Percentiles rank a stretch among this genome's conserved stretches.
These are phyloP conservation scores for Clangula hyemalis DNA, from an alignment of 2,797 vertebrate genomes.

Conservation along the genomic window DNA sequence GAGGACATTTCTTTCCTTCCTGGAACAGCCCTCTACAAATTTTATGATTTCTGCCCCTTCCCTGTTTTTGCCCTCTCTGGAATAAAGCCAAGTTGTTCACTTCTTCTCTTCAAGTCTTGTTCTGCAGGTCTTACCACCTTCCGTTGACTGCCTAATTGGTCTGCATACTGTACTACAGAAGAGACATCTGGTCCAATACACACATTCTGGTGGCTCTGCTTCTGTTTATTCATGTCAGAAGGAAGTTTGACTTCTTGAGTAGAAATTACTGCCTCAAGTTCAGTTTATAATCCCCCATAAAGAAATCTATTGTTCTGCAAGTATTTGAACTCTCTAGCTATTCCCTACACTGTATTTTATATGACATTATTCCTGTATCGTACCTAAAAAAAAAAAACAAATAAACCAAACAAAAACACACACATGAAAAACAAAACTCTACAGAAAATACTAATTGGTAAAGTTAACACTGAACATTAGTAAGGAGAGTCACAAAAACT, in stretches of 20 bases:
- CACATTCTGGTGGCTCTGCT: background rate
- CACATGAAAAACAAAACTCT: background rate
- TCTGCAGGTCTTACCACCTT: background rate
- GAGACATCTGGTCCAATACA: background rate
- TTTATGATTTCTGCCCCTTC: background rate
- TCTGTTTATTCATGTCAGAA: background rate
- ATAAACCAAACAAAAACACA: background rate
- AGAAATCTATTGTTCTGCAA: background rate
- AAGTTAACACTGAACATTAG: background rate
- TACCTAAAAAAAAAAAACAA: background rate
- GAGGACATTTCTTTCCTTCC: background rate
- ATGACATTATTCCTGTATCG: background rate
- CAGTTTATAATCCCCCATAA: background rate
- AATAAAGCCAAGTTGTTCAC: background rate
- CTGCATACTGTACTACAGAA: background rate
- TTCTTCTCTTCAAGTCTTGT: background rate
- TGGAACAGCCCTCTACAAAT: background rate
- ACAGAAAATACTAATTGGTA: background rate
- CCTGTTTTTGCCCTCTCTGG: background rate
- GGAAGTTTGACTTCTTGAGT: background rate
- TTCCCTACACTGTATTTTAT: background rate
- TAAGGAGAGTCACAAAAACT: background rate
- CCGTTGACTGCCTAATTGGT: background rate
- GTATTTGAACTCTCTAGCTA: background rate
- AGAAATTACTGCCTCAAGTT: background rate